Conservation (phyloP, 2,888 invertebrate genomes). For the Spicauda simplicius region DNA sequence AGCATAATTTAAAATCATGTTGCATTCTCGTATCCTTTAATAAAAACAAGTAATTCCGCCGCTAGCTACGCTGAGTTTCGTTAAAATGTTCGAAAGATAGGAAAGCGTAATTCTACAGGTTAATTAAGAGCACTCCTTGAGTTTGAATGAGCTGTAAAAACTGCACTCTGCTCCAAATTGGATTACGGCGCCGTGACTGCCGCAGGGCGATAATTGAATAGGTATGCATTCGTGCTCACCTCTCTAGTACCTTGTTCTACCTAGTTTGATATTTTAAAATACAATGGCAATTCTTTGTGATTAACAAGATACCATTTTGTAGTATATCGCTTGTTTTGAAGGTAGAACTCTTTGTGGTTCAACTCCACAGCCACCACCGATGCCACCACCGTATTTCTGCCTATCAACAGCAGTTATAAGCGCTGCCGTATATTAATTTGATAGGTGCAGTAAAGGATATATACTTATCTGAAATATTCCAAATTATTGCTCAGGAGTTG, state of each 20-base stretch:
- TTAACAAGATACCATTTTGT: neutral
- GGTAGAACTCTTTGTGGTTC: too few species aligned
- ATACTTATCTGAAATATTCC: too few species aligned
- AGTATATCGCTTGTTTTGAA: too few species aligned
- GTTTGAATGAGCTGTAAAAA: slow-evolving; percentile 37
- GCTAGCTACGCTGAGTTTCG: slow-evolving; percentile 9
- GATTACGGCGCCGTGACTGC: slow-evolving; percentile 35
- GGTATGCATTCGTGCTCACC: slow-evolving; percentile 22
- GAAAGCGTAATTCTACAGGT: slow-evolving; percentile 20
- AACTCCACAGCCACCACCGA: too few species aligned
- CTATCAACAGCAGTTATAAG: too few species aligned
- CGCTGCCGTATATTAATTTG: too few species aligned
- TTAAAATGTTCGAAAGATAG: slow-evolving; percentile 14
- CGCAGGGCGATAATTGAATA: slow-evolving; percentile 29
- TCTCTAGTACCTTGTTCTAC: slow-evolving; percentile 11
- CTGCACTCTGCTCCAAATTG: slow-evolving; percentile 39
- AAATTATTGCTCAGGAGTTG: too few species aligned
- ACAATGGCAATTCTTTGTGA: neutral
- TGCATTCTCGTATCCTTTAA: too few species aligned
- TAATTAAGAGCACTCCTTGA: slow-evolving; percentile 38
- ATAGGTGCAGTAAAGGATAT: too few species aligned
- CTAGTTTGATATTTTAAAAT: neutral
- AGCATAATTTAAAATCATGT: too few species aligned
- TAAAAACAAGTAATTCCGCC: neutral
- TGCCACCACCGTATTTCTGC: too few species aligned